Percentiles rank a stretch among this genome's conserved stretches.
These are phyloP conservation scores for Thysanoteuthis rhombus DNA, from an alignment of 2,888 invertebrate species.

Conservation along the genomic window DNA sequence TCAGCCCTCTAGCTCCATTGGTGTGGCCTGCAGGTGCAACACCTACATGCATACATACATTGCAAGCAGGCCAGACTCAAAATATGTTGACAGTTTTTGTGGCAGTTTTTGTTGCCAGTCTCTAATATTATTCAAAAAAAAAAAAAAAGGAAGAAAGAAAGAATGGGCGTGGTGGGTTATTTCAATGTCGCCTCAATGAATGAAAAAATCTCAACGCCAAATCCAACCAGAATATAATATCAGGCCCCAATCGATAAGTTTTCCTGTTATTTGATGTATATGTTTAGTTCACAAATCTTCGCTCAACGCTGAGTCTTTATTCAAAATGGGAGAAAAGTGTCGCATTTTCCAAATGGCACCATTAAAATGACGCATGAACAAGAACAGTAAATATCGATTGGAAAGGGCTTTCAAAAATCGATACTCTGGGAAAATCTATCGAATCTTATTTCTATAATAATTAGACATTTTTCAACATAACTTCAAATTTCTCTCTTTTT, in stretches of 20 bases:
- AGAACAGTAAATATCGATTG: conserved; percentile 12
- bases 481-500: background rate
- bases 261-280: background rate
- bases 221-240: background rate
- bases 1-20: too few relatives aligned
- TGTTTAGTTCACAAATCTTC: background rate
- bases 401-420: background rate
- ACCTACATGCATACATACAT: too few relatives aligned
- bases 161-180: background rate
- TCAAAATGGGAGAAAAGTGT: background rate
- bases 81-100: too few relatives aligned
- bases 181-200: background rate
- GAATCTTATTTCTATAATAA: background rate
- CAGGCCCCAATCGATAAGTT: background rate
- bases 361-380: background rate
- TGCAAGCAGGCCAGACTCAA: too few relatives aligned
- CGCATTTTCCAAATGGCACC: background rate
- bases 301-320: background rate
- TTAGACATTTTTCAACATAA: conserved; percentile 12
- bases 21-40: too few relatives aligned
- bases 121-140: background rate
- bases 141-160: background rate
- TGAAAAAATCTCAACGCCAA: background rate
- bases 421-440: background rate
- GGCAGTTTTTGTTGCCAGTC: too few relatives aligned